Evolutionary conservation across 1,140 invertebrate genomes (phyloP).

Genomic region (Nomia melanderi): DNA sequence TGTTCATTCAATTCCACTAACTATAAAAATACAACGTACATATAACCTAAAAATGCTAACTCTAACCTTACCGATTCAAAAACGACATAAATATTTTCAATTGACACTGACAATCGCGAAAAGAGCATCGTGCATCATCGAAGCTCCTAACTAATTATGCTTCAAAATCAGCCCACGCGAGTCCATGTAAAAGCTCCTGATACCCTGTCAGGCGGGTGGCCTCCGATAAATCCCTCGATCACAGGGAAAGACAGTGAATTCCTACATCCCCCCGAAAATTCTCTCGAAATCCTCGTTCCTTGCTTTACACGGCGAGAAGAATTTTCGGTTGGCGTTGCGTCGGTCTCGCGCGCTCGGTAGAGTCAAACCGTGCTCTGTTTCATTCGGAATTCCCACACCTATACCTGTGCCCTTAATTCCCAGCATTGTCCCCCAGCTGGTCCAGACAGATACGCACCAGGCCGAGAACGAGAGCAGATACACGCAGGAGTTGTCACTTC

Average conservation of each 20-base stretch:
- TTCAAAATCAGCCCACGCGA: no score
- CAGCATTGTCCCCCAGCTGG: slow-evolving; percentile 62
- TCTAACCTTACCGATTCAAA: no score
- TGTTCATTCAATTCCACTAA: no score
- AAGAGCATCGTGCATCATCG: no score
- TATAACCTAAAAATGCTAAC: no score
- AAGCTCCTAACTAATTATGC: no score
- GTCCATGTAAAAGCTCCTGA: no score
- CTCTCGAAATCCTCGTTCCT: slow-evolving; percentile 2
- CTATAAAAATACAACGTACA: no score
- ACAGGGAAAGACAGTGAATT: slow-evolving; percentile 21
- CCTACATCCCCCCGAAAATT: not conserved
- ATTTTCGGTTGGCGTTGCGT: slow-evolving; percentile 31
- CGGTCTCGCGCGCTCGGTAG: slow-evolving; percentile 42
- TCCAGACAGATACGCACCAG: slow-evolving; percentile 50
- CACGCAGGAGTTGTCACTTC: slow-evolving; percentile 54
- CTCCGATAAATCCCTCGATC: slow-evolving; percentile 2
- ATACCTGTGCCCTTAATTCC: slow-evolving; percentile 66
- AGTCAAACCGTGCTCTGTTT: slow-evolving; percentile 52
- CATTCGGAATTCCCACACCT: slow-evolving; percentile 65
- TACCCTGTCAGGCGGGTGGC: not conserved
- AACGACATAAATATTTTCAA: no score
- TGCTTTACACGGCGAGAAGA: slow-evolving; percentile 17
- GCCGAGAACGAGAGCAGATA: slow-evolving; percentile 25
- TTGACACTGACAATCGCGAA: no score